Base-by-base conservation (phyloP, 2,888 invertebrate genomes). In the Drosophila neonasuta region DNA sequence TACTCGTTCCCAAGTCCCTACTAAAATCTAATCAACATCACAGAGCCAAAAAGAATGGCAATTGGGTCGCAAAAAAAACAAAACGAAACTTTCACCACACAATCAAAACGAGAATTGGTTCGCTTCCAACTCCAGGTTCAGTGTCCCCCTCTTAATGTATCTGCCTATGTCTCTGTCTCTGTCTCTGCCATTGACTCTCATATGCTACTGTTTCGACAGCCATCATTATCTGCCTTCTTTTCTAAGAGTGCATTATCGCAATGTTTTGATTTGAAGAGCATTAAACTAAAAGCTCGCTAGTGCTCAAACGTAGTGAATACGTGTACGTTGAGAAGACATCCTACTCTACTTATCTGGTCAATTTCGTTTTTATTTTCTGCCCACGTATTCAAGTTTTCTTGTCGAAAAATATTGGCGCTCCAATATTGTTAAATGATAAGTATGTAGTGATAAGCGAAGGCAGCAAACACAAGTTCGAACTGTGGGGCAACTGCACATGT, bases 301-400 rank as follows among this genome's bases (percentile, higher is more conserved):
- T 29, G 24, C 50, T 24, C 50, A 13, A 34, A 10, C 30, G 17
- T 49, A 29, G 48, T 62, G 74, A 48, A 52, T 77, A 75, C 74
- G 78, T 75, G 78, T 73, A 77, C 68, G 39, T 45, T 3, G 6
- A 36, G 39, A 13, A 58, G 44, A 39, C 52, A 60, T 36, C 44
- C 61, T 36, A 42, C 39, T 46, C 61, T 36, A 42, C 39, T 46
- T 66, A 66, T 73, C 71, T 59, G 17, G 8, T 20, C 44, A 36
- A 42, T 46, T 62, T 51, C 30, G 54, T 54, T 57, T n/a, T 24
- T 42, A 20, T 46, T 61, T 72, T 64, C 68, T 74, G 80, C 48
- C 30, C 68, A 78, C 87, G 80, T 80, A 72, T 72, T 32, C 79
- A 80, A 68, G 20, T 77, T 70, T 64, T 66, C 52, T 46, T 60